A percentile compares a stretch with the other conserved stretches of the same genome.
These are phyloP conservation scores for Incurvaria masculella DNA, from an alignment of 2,888 invertebrate species.

Conservation along the genomic window DNA sequence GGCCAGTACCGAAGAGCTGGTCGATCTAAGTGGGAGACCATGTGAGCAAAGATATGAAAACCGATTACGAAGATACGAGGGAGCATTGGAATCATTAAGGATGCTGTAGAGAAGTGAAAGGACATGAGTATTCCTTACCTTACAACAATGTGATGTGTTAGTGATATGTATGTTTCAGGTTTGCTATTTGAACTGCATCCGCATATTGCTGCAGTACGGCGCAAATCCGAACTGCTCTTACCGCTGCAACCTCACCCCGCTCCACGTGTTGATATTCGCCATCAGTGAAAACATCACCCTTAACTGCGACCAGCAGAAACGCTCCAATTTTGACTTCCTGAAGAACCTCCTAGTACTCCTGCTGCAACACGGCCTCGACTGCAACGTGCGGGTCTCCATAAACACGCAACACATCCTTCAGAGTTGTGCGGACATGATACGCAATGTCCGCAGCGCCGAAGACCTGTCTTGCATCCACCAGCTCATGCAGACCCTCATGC, in stretches of 20 bases:
- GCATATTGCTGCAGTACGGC: conserved; percentile 65
- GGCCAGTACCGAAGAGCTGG: too few relatives aligned
- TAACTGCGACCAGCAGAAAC: conserved; percentile 61
- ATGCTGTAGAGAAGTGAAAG: too few relatives aligned
- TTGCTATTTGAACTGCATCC: conserved; percentile 67
- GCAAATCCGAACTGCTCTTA: conserved; percentile 73
- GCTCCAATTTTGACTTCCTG: conserved; percentile 66
- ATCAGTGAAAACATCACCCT: conserved; percentile 68
- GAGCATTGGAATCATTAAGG: too few relatives aligned
- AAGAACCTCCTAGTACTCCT: conserved; percentile 63
- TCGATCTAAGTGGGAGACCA: too few relatives aligned
- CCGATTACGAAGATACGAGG: too few relatives aligned
- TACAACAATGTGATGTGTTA: conserved; percentile 10
- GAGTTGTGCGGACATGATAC: conserved; percentile 67
- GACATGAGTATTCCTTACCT: too few relatives aligned
- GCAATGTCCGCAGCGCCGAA: conserved; percentile 57
- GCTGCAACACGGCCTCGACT: conserved; percentile 66
- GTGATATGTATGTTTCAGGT: conserved; percentile 39
- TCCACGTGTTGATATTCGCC: conserved; percentile 68
- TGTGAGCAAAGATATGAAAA: too few relatives aligned
- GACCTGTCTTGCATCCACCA: conserved; percentile 70
- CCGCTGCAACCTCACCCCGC: conserved; percentile 63
- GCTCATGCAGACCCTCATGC: conserved; percentile 65
- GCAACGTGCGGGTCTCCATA: conserved; percentile 55
- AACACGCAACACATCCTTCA: conserved; percentile 68